Conservation (phyloP, 1,140 invertebrate genomes). For the Grapholita molesta region DNA sequence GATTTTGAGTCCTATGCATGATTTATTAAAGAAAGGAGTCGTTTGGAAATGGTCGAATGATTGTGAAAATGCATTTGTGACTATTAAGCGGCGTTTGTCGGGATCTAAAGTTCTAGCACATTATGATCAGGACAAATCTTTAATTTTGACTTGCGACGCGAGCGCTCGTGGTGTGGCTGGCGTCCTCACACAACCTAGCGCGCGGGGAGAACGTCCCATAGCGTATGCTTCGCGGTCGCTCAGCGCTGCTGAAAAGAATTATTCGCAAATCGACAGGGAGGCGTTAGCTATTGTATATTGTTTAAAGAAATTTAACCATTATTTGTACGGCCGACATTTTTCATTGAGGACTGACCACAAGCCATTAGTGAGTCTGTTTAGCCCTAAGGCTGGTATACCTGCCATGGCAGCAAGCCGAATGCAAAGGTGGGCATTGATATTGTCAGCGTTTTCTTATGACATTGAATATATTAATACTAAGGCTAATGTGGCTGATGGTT, state of each 20-base stretch:
- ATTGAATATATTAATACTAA: slow-evolving; percentile 24
- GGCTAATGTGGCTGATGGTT: slow-evolving; percentile 20
- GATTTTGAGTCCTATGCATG: not conserved
- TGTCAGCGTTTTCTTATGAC: slow-evolving; percentile 23
- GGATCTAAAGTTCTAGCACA: not conserved
- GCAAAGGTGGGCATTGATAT: slow-evolving; percentile 38
- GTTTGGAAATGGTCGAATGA: not conserved
- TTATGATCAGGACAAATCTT: not conserved
- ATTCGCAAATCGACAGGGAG: not conserved
- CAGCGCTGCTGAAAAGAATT: not conserved
- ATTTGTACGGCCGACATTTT: slow-evolving; percentile 61
- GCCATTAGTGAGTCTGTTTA: slow-evolving; percentile 57
- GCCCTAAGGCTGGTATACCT: slow-evolving; percentile 27
- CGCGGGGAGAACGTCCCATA: not conserved
- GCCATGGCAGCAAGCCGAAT: slow-evolving; percentile 23
- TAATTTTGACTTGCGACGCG: not conserved
- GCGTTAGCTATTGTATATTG: not conserved
- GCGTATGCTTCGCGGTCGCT: not conserved
- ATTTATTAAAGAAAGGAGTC: not conserved
- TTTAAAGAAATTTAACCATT: too few relatives aligned
- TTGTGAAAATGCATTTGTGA: not conserved
- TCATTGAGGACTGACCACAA: slow-evolving; percentile 71
- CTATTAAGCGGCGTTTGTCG: not conserved
- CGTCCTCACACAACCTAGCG: not conserved
- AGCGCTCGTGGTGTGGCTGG: not conserved